Base-by-base conservation (phyloP, 2,797 vertebrate species). In the Darevskia mixta region DNA sequence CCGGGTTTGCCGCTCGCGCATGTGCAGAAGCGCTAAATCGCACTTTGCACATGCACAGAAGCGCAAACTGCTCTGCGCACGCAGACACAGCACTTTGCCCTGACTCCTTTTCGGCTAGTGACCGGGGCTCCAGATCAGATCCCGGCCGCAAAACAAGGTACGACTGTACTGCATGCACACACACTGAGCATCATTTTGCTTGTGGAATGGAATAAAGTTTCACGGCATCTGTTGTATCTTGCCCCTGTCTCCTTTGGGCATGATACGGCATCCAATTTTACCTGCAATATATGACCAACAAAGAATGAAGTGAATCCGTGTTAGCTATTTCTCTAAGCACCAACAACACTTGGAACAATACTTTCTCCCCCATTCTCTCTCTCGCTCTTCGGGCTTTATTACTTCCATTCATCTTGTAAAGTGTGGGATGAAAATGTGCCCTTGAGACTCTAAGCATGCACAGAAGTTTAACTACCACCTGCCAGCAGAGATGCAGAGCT, bases 311-410 rank as follows among this genome's bases (percentile, higher is more conserved):
- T 17, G 32, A 75, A 67, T 25, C 85, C 38, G 45, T 81, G 75
- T 75, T 79, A 88, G 86, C n/a, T 75, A 64, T 73, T 64, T 87
- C 82, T 85, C 69, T 75, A 85, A 89, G 87, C 78, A 75, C 23
- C 69, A n/a, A 35, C 25, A 29, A n/a, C 41, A n/a, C 20, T 67
- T 49, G 32, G 41, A 79, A 78, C 72, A 38, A 18, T 76, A 35
- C 13, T 45, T 38, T 9, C 27, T 73, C 32, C 58, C 43, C 17
- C 80, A 64, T 71, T 85, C 85, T 66, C 83, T 55, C 49, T 85
- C 38, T 89, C 87, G 76, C 71, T 85, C n/a, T 81, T 32, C 3
- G 6, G 55, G 67, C 49, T 85, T 89, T 89, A 89, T 89, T 85
- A 66, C 69, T 85, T 75, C 32, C 83, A 76, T 89, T 89, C 78